Evolutionary conservation across 1,140 invertebrate genomes (phyloP).

Genomic region (Ips nitidus): DNA sequence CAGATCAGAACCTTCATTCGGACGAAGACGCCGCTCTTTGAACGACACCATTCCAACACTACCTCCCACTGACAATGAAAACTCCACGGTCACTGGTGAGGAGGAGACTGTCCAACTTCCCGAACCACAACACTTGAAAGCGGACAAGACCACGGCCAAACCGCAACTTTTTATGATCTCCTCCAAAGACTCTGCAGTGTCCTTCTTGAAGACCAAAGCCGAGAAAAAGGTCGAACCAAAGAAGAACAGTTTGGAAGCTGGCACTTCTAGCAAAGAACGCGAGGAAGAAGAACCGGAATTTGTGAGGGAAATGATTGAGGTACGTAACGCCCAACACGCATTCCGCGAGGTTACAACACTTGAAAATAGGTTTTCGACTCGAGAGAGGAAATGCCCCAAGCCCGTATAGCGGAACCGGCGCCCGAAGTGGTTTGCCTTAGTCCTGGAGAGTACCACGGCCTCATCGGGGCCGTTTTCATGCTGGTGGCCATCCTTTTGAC

Average conservation of each 20-base stretch:
- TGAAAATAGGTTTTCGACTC: conserved; percentile 61
- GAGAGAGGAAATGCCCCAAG: conserved; percentile 68
- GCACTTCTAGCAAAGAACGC: conserved; percentile 1
- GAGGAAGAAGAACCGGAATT: conserved; percentile 67
- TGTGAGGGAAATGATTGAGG: conserved; percentile 85
- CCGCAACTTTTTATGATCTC: neutral
- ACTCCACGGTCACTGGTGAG: neutral
- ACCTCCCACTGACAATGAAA: neutral
- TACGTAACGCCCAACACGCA: conserved; percentile 46
- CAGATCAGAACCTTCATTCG: conserved; percentile 66
- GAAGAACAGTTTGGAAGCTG: neutral
- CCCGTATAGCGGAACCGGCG: conserved; percentile 60
- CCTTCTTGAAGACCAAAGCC: neutral
- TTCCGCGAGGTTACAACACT: neutral
- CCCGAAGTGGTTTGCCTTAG: conserved; percentile 72
- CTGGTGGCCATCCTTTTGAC: conserved; percentile 68
- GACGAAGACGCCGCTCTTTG: conserved; percentile 64
- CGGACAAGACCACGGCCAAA: neutral
- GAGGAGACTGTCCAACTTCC: neutral
- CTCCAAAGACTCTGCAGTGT: conserved; percentile 4
- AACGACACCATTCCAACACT: conserved; percentile 52
- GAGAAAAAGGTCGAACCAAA: neutral
- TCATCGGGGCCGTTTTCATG: conserved; percentile 70
- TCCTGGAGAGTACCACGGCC: conserved; percentile 72
- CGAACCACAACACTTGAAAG: neutral